Base-by-base conservation (phyloP, 1,140 invertebrate species). In the Drosophila melanica region DNA sequence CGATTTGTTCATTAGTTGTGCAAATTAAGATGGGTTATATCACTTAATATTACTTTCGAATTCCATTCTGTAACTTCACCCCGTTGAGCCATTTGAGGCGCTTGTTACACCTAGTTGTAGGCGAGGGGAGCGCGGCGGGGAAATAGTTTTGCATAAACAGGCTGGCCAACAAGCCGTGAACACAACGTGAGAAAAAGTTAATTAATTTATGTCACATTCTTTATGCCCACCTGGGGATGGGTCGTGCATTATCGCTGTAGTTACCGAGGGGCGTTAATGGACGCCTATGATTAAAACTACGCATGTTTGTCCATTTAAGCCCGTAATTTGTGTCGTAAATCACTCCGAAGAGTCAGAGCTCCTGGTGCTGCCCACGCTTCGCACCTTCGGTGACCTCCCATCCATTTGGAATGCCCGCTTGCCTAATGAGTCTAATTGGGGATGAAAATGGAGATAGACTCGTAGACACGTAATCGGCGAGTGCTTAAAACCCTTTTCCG, bases 271-370 rank as follows among this genome's bases (percentile, higher is more conserved):
- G 39, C 72, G 48, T 77, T 87, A 89, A 87, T 85, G 81, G 69
- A 84, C 47, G 51, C 69, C 82, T 58, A 89, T 89, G 84, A 84
- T 89, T 90, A 89, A 89, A 89, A 89, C 84, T 89, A 89, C 74
- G 80, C 84, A 89, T 89, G 84, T 89, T 89, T 80, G 84, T 89
- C 84, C 85, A 89, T 89, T 89, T 89, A 89, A 89, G 79, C 70
- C 58, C 70, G 63, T 89, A 89, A 89, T 89, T 89, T 78, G 84
- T 78, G 84, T 73, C 84, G 84, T 89, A 89, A 89, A 89, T 89
- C 84, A 84, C 84, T 89, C 84, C 64, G 60, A 87, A 63, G 66
- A 66, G 71, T 69, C 77, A 39, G n/a, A 39, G n/a, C 48, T 39
- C 33, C 30, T 16, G 41, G 41, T 33, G 35, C 50, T 23, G 82